A percentile compares a stretch with the other conserved stretches of the same genome.
Evolutionary conservation across 2,888 invertebrate species (phyloP).

Genomic region (Notocelia uddmanniana): DNA sequence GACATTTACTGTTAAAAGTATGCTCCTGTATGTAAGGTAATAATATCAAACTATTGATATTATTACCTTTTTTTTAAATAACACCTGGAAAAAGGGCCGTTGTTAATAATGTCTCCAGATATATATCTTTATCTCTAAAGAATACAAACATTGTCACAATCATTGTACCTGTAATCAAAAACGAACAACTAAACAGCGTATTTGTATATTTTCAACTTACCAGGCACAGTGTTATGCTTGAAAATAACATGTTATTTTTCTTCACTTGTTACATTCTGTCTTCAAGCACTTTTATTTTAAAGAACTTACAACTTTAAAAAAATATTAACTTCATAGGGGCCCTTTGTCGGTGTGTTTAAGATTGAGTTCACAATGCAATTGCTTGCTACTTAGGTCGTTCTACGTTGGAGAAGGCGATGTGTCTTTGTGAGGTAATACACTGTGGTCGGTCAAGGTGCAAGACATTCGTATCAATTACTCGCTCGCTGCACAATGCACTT

Average conservation of each 20-base stretch:
- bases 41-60: too few species aligned
- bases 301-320: neutral
- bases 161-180: neutral
- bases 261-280: neutral
- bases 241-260: neutral
- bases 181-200: neutral
- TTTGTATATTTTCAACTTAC: neutral
- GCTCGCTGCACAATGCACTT: conserved; percentile 38
- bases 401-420: neutral
- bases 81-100: neutral
- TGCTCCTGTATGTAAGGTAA: too few species aligned
- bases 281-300: neutral
- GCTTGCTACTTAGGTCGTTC: neutral
- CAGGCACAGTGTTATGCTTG: neutral
- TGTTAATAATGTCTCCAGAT: conserved; percentile 7
- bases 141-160: neutral
- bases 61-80: too few species aligned
- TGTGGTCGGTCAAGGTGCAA: conserved; percentile 56
- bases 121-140: neutral
- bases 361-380: neutral
- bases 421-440: conserved; percentile 43
- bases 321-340: neutral
- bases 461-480: conserved; percentile 62
- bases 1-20: too few species aligned
- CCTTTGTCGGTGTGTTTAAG: neutral